Conservation (phyloP, 2,888 invertebrate genomes). For the Adelognathus sp. region DNA sequence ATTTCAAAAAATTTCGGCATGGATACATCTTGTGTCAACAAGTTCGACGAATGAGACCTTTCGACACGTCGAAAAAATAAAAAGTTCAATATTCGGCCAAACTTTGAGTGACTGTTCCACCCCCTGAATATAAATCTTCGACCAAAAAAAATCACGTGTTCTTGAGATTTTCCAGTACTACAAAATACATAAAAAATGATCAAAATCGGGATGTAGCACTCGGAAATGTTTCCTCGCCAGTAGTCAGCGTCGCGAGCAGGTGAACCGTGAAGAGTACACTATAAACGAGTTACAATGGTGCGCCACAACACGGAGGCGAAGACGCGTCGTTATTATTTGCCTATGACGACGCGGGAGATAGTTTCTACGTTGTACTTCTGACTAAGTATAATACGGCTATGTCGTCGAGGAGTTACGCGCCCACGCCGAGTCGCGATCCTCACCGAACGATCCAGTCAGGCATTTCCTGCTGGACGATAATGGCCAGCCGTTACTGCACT, state of each 20-base stretch:
- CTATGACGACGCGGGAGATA: conserved; percentile 39
- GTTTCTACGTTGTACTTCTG: conserved; percentile 27
- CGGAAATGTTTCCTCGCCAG: too few relatives aligned
- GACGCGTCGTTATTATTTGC: conserved; percentile 41
- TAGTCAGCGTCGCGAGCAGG: conserved; percentile 19
- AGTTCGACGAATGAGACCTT: too few relatives aligned
- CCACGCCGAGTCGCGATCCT: conserved; percentile 38
- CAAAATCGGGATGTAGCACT: too few relatives aligned
- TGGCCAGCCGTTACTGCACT: conserved; percentile 23
- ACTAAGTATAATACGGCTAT: conserved; percentile 11
- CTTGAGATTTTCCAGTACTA: too few relatives aligned
- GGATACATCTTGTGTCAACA: too few relatives aligned
- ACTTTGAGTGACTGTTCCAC: too few relatives aligned
- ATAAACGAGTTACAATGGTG: conserved; percentile 39
- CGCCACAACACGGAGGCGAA: conserved; percentile 30
- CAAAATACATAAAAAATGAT: too few relatives aligned
- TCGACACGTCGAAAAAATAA: too few relatives aligned
- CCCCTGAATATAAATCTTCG: too few relatives aligned
- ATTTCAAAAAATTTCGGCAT: too few relatives aligned
- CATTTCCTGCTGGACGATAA: conserved; percentile 55
- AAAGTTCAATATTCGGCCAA: too few relatives aligned
- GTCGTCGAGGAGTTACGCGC: conserved; percentile 36
- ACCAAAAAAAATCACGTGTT: too few relatives aligned
- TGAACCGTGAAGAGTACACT: conserved; percentile 27
- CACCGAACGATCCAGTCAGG: conserved; percentile 35